Evolutionary conservation across 2,113 vertebrate species (phyloP).

Genomic region (Nycticorax nycticorax): DNA sequence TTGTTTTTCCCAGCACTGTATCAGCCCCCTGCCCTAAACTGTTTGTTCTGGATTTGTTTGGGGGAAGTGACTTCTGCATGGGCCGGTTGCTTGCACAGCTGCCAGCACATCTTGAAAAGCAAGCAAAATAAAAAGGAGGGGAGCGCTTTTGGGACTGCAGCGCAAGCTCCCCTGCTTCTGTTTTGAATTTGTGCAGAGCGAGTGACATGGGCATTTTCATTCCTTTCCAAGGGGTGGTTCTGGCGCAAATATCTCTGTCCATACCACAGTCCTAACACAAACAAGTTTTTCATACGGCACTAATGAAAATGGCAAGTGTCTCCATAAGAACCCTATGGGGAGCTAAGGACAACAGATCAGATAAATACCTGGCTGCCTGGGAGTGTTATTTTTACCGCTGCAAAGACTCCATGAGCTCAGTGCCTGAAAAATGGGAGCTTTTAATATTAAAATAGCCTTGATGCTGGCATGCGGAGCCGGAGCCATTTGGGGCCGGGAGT

Average conservation of each 20-base stretch:
- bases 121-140: neutral
- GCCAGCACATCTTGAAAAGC: neutral
- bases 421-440: slow-evolving; percentile 33
- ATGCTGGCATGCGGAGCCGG: neutral
- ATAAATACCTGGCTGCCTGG: slow-evolving; percentile 53
- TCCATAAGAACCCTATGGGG: neutral
- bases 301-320: slow-evolving; percentile 49
- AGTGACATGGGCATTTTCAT: slow-evolving; percentile 9
- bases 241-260: neutral
- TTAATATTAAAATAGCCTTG: slow-evolving; percentile 1
- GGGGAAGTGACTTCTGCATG: neutral
- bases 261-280: slow-evolving; percentile 39
- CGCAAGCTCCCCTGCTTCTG: neutral
- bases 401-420: slow-evolving; percentile 34
- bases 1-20: neutral
- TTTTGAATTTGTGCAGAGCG: neutral
- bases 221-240: slow-evolving; percentile 53
- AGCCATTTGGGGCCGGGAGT: neutral
- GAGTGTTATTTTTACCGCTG: slow-evolving; percentile 34
- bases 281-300: slow-evolving; percentile 47
- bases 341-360: slow-evolving; percentile 53
- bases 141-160: neutral
- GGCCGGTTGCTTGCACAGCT: neutral
- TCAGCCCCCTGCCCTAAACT: neutral
- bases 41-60: neutral